phyloP scores from a whole-genome alignment of 2,888 invertebrate genomes.

The Panorpa germanica region DNA sequence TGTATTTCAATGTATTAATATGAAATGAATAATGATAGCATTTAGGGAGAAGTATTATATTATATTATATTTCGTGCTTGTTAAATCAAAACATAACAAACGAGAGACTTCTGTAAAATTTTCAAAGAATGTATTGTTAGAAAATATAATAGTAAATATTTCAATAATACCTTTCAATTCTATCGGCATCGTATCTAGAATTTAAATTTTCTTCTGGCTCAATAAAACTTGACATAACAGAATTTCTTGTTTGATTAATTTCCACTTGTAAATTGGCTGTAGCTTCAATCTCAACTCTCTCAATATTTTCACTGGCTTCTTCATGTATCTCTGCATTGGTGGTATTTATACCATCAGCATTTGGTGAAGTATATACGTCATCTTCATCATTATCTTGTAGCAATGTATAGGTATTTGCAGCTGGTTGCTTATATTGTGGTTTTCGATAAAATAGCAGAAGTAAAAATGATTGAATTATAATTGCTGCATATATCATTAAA shows the following conservation, averaged over 20 bases:
- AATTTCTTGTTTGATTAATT: neutral
- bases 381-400: slow-evolving; percentile 27
- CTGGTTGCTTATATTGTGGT: slow-evolving; percentile 30
- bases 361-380: no score
- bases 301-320: slow-evolving; percentile 1
- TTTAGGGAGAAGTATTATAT: no score
- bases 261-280: slow-evolving; percentile 13
- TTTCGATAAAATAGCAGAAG: slow-evolving; percentile 31
- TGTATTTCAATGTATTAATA: no score
- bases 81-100: no score
- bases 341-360: slow-evolving; percentile 19
- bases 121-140: no score
- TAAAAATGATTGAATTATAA: slow-evolving; percentile 35
- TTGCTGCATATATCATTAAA: slow-evolving; percentile 34
- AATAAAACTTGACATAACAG: slow-evolving; percentile 3
- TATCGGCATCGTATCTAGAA: no score
- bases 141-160: no score
- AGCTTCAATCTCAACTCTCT: slow-evolving; percentile 15
- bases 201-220: no score
- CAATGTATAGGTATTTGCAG: slow-evolving; percentile 28
- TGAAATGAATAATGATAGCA: no score
- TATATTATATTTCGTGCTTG: no score
- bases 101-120: no score
- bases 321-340: slow-evolving; percentile 6
- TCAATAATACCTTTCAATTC: no score